Evolutionary conservation across 2,888 invertebrate genomes (phyloP), one percentile per base, ranked within the genome.

Genomic region (Tetranychus truncatus): DNA sequence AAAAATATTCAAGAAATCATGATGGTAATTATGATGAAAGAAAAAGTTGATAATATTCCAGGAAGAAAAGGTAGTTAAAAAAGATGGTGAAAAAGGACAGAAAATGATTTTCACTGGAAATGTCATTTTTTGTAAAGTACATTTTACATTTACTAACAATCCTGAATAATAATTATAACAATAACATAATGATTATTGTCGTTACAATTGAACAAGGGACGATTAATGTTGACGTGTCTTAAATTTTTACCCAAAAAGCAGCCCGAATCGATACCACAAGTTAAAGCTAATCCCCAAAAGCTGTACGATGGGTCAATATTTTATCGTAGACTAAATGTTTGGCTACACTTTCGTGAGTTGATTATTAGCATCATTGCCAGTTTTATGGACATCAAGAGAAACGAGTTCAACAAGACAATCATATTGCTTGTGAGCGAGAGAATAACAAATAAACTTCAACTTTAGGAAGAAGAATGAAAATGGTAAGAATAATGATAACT

Each of bases 41-140:
- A 55, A 55, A 9, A 55, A 55, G 55, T 7, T 55, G 15, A 55
- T 15, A 55, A 55, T 55, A 9, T 55, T 55, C 7, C 55, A 55
- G 55, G 20, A 24, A 20, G 45, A 74, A 66, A 21, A 67, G 66
- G 44, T 44, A 67, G 34, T 55, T 15, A 55, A 55, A 9, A 8
- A 55, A 55, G 55, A 34, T 4, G 34, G 34, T 34, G 55, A 55
- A 55, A 15, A 55, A 15, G 55, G 20, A 67, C 18, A 24, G 65
- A 66, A 66, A 45, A 44, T 45, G 44, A 24, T 44, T 76, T 21
- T 21, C 45, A 44, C 44, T 69, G 24, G 46, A 75, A 72, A 72
- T 45, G 18, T 66, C 44, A 7, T 75, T 74, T 74, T 18, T n/a
- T 67, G 73, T 66, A 67, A 67, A 44, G 11, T 74, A 67, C 18